phyloP scores from a whole-genome alignment of 2,797 vertebrate genomes.

The Pipistrellus kuhlii region DNA sequence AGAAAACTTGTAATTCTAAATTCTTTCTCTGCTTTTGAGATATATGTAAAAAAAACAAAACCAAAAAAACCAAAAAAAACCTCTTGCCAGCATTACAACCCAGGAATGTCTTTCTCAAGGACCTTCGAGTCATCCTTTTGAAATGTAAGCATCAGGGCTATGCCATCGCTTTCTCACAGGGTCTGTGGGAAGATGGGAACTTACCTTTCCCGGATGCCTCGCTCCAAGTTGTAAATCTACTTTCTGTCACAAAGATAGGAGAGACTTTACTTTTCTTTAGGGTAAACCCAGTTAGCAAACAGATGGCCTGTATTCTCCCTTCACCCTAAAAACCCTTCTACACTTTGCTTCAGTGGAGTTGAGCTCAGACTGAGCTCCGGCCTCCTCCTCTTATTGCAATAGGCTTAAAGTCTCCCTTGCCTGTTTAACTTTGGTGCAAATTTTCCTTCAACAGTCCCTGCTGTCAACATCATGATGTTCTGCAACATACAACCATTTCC shows the following conservation, averaged over 20 bases:
- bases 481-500: neutral
- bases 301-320: neutral
- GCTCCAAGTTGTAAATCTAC: neutral
- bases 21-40: neutral
- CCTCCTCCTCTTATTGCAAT: neutral
- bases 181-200: neutral
- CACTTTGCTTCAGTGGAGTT: neutral
- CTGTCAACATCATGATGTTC: neutral
- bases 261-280: neutral
- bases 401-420: neutral
- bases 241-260: neutral
- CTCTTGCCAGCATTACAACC: neutral
- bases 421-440: neutral
- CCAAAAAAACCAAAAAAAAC: neutral
- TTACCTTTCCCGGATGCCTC: neutral
- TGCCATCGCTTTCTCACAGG: neutral
- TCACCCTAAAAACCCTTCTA: neutral
- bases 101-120: constrained; percentile 1
- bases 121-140: neutral
- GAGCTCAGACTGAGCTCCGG: neutral
- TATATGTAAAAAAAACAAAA: neutral
- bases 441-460: neutral
- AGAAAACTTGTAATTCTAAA: neutral
- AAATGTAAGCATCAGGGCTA: neutral
- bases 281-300: neutral